Percentiles rank a stretch among this genome's conserved stretches.
These are phyloP conservation scores for Drosophila pseudotakahashii DNA, from an alignment of 2,888 invertebrate genomes.

Conservation along the genomic window DNA sequence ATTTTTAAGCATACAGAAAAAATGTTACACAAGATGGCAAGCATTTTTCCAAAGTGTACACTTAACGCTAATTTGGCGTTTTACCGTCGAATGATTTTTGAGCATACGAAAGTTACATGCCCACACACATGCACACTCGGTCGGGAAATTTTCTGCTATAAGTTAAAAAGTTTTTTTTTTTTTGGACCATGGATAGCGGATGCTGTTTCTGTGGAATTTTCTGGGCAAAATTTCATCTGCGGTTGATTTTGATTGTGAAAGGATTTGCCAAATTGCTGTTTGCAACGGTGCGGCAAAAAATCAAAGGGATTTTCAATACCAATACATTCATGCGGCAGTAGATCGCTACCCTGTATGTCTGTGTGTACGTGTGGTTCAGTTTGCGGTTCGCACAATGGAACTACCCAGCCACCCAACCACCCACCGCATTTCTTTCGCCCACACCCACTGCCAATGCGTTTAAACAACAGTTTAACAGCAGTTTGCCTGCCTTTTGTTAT, in stretches of 20 bases:
- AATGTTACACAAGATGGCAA: too few relatives aligned
- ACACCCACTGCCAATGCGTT: conserved; percentile 63
- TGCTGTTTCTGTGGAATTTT: conserved; percentile 54
- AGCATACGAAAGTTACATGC: conserved; percentile 38
- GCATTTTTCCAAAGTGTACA: conserved; percentile 32
- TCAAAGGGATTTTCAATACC: conserved; percentile 79
- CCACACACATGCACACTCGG: conserved; percentile 4
- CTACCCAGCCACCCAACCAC: neutral
- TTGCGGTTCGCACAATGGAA: conserved; percentile 71
- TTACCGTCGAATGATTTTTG: conserved; percentile 71
- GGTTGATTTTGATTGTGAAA: conserved; percentile 83
- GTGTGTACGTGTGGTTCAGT: conserved; percentile 55
- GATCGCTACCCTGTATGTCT: conserved; percentile 32
- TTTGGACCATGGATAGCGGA: conserved; percentile 28
- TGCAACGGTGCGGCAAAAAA: conserved; percentile 80
- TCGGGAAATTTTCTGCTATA: conserved; percentile 26
- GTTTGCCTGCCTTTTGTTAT: conserved; percentile 77
- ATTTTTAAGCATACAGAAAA: too few relatives aligned
- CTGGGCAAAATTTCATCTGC: conserved; percentile 80
- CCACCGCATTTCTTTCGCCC: conserved; percentile 8
- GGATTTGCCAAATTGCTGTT: conserved; percentile 83
- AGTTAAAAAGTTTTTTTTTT: conserved; percentile 32
- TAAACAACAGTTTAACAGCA: conserved; percentile 79
- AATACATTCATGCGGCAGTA: conserved; percentile 59
- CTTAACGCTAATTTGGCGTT: conserved; percentile 76